Conservation (phyloP, 1,140 invertebrate genomes). For the Trichonephila clavipes region DNA sequence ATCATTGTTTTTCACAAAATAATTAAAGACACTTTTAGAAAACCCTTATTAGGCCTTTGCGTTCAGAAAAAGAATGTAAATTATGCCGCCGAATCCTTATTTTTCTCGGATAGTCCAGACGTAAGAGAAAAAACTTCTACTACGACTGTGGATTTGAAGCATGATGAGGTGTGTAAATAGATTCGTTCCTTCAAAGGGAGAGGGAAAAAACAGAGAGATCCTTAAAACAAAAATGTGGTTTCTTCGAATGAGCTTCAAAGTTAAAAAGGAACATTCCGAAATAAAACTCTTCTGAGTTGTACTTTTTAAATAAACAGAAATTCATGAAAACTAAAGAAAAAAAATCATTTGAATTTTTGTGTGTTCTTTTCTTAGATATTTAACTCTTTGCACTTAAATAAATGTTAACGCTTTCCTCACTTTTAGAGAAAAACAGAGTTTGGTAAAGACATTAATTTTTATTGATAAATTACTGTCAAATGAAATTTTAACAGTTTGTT, state of each 20-base stretch:
- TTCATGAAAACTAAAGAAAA: no score
- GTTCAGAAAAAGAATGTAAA: not conserved
- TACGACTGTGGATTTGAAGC: not conserved
- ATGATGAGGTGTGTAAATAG: not conserved
- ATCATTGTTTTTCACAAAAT: conserved; percentile 71
- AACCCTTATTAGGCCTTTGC: not conserved
- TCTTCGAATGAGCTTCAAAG: not conserved
- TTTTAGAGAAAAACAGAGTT: no score
- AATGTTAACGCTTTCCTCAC: no score
- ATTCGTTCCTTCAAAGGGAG: not conserved
- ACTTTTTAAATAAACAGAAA: no score
- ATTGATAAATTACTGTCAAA: no score
- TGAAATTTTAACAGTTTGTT: no score
- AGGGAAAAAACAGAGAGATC: not conserved
- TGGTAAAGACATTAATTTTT: no score
- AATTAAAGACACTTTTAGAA: conserved; percentile 58
- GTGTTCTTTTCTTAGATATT: no score
- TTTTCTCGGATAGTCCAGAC: conserved; percentile 8
- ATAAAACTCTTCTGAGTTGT: no score
- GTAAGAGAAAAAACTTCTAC: not conserved
- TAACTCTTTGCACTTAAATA: no score
- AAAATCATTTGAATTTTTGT: no score
- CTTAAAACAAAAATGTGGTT: not conserved
- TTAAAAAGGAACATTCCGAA: no score
- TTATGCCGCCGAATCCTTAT: not conserved